A percentile compares a stretch with the other conserved stretches of the same genome.
Evolutionary conservation across 2,113 vertebrate genomes (phyloP).

Genomic region (Mormyrus lacerda): DNA sequence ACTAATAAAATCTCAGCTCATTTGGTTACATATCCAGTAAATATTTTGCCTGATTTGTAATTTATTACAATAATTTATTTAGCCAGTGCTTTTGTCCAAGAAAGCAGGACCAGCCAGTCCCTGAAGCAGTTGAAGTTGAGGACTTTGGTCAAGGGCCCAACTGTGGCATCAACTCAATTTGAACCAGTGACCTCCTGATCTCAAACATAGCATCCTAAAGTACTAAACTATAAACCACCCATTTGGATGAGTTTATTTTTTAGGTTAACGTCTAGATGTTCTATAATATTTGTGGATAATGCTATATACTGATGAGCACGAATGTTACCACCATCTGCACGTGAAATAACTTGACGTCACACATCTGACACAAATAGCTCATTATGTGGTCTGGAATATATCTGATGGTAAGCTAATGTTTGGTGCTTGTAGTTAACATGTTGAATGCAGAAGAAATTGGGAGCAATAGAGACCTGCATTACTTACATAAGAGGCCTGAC

Average conservation of each 20-base stretch:
- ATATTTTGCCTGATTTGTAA: not conserved
- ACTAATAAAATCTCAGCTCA: not conserved
- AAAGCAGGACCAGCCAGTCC: not conserved
- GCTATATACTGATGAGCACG: not conserved
- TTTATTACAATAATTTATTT: not conserved
- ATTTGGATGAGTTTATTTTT: not conserved
- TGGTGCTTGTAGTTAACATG: not conserved
- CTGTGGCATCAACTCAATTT: not conserved
- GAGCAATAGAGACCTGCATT: not conserved
- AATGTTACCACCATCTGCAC: not conserved
- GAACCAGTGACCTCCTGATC: not conserved
- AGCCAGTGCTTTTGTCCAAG: not conserved
- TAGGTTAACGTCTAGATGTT: not conserved
- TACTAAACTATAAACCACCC: not conserved
- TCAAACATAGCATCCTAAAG: not conserved
- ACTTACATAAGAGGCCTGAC: not conserved
- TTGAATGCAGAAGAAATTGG: not conserved
- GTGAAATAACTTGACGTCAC: too few relatives aligned
- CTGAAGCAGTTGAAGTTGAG: not conserved
- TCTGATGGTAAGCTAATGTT: not conserved
- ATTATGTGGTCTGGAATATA: not conserved
- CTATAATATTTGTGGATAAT: not conserved
- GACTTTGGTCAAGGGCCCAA: not conserved
- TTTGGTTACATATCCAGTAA: not conserved
- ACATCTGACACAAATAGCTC: too few relatives aligned